Evolutionary conservation across 2,113 vertebrate genomes (phyloP), one percentile per base, ranked within the genome.

Genomic region (Sinocyclocheilus anshuiensis): DNA sequence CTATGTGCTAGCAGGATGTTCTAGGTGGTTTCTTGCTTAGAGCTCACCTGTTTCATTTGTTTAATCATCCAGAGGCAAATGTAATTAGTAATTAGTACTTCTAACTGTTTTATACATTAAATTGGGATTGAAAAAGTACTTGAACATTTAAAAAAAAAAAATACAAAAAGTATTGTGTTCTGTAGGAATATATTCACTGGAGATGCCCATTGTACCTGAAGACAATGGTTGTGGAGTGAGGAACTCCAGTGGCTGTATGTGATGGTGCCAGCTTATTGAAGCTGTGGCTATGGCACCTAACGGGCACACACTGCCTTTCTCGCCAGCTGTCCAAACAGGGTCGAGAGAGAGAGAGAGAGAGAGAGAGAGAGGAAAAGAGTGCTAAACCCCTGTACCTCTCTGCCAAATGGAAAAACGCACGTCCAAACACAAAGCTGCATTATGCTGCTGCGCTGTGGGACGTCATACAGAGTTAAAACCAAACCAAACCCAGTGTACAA

Each of bases 251-350:
- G 59, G 71, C 24, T 63, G 59, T 55, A 24, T 67, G 39, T 24
- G 39, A 45, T 45, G 3, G 45, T 89, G 72, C 77, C 67, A 16
- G 88, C 76, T 84, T 75, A 78, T 72, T 57, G 84, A 61, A 61
- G 86, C 81, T 87, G 89, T 81, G 85, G 81, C 15, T 77, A 76
- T 76, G 74, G 82, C 74, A 82, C 76, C 20, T 57, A 85, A n/a
- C 39, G 79, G 78, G 76, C 81, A 77, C 16, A 79, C 84, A 18
- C 88, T 92, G 92, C 89, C 88, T 92, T 89, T 89, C 86, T 87
- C 88, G 90, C 92, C 89, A 94, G 93, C 93, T 95, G 93, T 94
- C 93, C 90, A 95, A 94, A 94, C 93, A 94, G 85, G 84, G 87
- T 87, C 88, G 8, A 71, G 88, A 36, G 77, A 88, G 87, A 50